phyloP scores from a whole-genome alignment of 2,888 invertebrate species.

The Caenorhabditis sulstoni region DNA sequence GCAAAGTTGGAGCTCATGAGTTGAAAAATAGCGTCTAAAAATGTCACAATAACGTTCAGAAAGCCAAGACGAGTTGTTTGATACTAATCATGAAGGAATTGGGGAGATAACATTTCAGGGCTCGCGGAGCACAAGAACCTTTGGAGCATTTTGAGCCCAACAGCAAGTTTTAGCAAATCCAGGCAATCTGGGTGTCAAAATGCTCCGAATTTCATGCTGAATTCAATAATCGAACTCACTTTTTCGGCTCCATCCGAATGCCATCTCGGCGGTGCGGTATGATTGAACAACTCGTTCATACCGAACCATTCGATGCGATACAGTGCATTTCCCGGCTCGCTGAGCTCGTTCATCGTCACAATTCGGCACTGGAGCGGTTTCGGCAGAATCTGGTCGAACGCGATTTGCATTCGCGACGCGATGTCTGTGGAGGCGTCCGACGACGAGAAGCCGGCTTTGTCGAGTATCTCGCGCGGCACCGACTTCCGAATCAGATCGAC shows the following conservation, averaged over 20 bases:
- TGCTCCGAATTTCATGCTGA: too few relatives aligned
- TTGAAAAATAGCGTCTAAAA: too few relatives aligned
- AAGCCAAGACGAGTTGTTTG: too few relatives aligned
- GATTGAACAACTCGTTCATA: conserved; percentile 69
- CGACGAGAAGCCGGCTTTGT: conserved; percentile 73
- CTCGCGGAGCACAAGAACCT: too few relatives aligned
- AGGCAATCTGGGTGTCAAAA: too few relatives aligned
- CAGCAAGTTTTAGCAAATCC: too few relatives aligned
- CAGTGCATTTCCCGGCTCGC: conserved; percentile 69
- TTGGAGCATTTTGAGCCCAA: too few relatives aligned
- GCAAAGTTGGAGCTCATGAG: too few relatives aligned
- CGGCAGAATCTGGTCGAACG: conserved; percentile 74
- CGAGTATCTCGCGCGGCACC: conserved; percentile 71
- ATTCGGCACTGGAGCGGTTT: conserved; percentile 73
- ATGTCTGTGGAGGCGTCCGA: conserved; percentile 71
- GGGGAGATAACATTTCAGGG: too few relatives aligned
- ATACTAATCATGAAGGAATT: too few relatives aligned
- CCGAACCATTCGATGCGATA: conserved; percentile 78
- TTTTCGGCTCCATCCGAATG: conserved; percentile 76
- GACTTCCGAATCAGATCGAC: conserved; percentile 70
- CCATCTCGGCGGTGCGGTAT: conserved; percentile 68
- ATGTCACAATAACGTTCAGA: too few relatives aligned
- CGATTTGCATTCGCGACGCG: conserved; percentile 74
- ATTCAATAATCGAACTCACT: conserved; percentile 54
- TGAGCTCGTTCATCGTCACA: conserved; percentile 69